A percentile compares a stretch with the other conserved stretches of the same genome.
phyloP scores from a whole-genome alignment of 2,888 invertebrate genomes.

The Dolichopus griseipennis region DNA sequence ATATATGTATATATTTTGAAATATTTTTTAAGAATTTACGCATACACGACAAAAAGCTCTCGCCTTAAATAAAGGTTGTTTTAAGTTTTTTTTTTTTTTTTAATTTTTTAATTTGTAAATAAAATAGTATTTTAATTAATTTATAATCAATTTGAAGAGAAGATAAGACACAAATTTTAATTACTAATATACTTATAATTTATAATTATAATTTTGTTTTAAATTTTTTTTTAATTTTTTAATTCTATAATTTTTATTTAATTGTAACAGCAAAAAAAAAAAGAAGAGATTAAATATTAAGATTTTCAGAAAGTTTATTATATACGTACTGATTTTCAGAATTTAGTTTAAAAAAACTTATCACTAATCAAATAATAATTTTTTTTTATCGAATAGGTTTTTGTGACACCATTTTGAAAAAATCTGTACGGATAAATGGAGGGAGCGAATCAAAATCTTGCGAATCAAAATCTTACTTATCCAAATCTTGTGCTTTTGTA shows the following conservation, averaged over 20 bases:
- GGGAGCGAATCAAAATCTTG: no score
- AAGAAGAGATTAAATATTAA: background rate
- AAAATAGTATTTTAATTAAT: background rate
- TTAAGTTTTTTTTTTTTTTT: background rate
- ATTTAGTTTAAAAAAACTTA: no score
- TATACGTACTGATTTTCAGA: no score
- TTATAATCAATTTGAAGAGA: background rate
- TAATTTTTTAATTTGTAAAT: background rate
- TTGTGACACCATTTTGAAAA: no score
- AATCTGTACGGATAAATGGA: no score
- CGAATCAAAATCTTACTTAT: no score
- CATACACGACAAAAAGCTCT: conserved; percentile 6
- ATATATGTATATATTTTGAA: background rate
- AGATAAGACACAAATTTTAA: background rate
- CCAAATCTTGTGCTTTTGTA: no score
- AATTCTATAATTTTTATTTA: background rate
- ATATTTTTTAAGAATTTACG: background rate
- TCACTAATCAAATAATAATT: no score
- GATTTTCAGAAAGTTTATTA: no score
- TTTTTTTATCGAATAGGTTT: no score
- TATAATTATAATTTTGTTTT: background rate
- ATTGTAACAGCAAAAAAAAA: background rate
- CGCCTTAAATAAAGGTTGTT: background rate
- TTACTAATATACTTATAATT: background rate
- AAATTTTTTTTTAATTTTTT: background rate